phyloP scores from a whole-genome alignment of 1,140 invertebrate species.

The Ectropis grisescens region DNA sequence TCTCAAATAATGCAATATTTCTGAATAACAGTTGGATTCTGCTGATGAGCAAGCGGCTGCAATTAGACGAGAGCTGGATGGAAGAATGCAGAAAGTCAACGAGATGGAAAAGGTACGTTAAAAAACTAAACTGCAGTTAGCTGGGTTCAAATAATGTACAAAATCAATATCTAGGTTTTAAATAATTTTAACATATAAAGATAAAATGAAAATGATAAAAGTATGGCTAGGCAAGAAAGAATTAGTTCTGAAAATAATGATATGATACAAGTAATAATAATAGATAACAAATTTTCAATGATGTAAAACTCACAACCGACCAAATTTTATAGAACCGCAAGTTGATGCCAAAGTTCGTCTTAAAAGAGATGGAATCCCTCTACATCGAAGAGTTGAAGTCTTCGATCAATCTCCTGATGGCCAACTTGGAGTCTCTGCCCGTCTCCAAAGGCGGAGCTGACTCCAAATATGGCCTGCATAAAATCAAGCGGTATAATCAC shows the following conservation, averaged over 20 bases:
- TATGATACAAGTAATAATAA: too few species aligned
- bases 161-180: too few species aligned
- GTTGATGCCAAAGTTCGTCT: constrained; percentile 98
- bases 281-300: too few species aligned
- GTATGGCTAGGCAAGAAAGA: too few species aligned
- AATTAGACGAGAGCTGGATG: constrained; percentile 97
- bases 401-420: constrained; percentile 98
- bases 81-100: constrained; percentile 94
- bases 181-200: too few species aligned
- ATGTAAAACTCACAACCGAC: too few species aligned
- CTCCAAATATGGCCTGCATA: constrained; percentile 95
- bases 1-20: too few species aligned
- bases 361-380: constrained; percentile 99
- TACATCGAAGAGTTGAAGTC: constrained; percentile 98
- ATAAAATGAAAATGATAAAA: too few species aligned
- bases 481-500: constrained; percentile 95
- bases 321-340: constrained; percentile 98
- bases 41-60: constrained; percentile 99
- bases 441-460: constrained; percentile 98
- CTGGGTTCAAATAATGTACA: too few species aligned
- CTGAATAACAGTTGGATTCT: constrained; percentile 96
- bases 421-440: constrained; percentile 97
- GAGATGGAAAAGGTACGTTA: constrained; percentile 94
- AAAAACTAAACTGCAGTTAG: constrained; percentile 6
- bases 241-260: too few species aligned